Evolutionary conservation across 2,888 invertebrate species (phyloP).

Genomic region (Rotaria magnacalcarata): DNA sequence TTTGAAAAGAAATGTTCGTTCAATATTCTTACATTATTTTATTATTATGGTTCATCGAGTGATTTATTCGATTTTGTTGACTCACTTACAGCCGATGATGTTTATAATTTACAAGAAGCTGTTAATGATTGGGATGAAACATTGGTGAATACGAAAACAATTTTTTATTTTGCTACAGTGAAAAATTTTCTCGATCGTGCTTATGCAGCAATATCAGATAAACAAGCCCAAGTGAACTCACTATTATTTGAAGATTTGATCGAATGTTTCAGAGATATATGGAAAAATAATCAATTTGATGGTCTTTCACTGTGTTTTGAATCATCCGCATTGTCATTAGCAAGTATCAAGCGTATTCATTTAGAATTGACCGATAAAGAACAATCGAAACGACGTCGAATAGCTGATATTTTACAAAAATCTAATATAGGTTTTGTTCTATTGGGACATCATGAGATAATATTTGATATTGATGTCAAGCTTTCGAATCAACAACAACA

Average conservation of each 20-base stretch:
- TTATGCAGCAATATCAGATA: background rate
- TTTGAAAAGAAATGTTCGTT: background rate
- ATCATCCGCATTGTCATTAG: background rate
- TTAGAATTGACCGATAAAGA: conserved; percentile 24
- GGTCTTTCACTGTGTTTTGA: background rate
- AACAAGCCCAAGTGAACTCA: background rate
- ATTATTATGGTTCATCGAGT: background rate
- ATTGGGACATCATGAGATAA: background rate
- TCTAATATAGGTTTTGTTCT: background rate
- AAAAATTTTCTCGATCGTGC: background rate
- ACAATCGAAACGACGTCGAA: conserved; percentile 30
- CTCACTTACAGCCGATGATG: background rate
- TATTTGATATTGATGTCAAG: background rate
- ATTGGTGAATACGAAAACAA: background rate
- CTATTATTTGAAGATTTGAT: background rate
- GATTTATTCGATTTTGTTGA: conserved; percentile 9
- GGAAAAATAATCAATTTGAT: background rate
- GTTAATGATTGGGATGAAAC: conserved; percentile 36
- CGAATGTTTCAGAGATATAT: background rate
- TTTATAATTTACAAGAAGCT: conserved; percentile 20
- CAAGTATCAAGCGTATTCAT: conserved; percentile 12
- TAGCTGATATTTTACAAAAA: conserved; percentile 9
- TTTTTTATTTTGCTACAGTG: background rate
- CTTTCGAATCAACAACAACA: background rate
- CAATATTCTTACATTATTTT: background rate